Base-by-base conservation (phyloP, 2,888 invertebrate genomes). In the Caradrina clavipalpis region DNA sequence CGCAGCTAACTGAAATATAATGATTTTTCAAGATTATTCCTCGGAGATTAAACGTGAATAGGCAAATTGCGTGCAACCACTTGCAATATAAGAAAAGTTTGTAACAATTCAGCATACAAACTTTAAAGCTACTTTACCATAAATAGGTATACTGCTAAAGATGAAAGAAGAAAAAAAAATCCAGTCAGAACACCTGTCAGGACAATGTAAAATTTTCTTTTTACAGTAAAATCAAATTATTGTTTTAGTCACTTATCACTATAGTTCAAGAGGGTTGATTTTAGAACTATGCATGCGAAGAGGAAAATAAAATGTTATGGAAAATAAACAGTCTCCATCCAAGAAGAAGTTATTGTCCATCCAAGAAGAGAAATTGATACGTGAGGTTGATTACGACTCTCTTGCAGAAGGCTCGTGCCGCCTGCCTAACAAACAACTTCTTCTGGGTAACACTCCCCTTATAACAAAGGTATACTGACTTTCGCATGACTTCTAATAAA, bases 261-360 rank as follows among this genome's bases (percentile, higher is more conserved):
- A 75, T 76, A 83, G 81, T 83, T 86, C 74, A 69, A 80, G 75
- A 82, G 78, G 76, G 81, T 84, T 83, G 82, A 86, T 86, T 84
- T 84, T 78, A 80, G 88, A 95, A 93, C 87, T 95, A 95, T 95
- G 94, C 91, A 92, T 86, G 90, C 90, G 79, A 93, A 89, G 89
- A 93, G 88, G 85, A 93, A 90, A 94, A 91, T 93, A 92, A 92
- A 91, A 94, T 95, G 95, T 95, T 90, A 96, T 96, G 95, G 95
- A 95, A 94, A 92, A 92, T 95, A 95, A 94, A 89, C 90, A 92
- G 88, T 86, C 87, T 87, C 90, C 92, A 90, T 94, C 93, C 74
- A 92, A 93, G 86, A 94, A 92, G 84, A 93, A 93, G 86, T 88
- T 92, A 86, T 86, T 91, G 87, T 89, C 91, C 88, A 92, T 91